Evolutionary conservation across 2,797 vertebrate genomes (phyloP).

Genomic region (Enteromius fasciolatus): DNA sequence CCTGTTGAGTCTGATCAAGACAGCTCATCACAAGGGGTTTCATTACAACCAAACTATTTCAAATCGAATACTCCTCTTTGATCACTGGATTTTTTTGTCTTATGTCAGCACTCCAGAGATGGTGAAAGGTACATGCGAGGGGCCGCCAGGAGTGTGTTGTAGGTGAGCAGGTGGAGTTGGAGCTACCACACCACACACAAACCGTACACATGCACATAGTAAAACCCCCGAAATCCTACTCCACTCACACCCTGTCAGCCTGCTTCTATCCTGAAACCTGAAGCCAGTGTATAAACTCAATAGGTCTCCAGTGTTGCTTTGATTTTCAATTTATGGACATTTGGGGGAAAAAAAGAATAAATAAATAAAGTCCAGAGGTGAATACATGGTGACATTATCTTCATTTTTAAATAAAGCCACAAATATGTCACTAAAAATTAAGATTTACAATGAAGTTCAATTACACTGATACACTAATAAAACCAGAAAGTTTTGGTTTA

Average conservation of each 20-base stretch:
- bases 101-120: constrained; percentile 40
- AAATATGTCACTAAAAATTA: background rate
- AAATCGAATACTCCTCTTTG: constrained; percentile 50
- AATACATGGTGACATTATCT: background rate
- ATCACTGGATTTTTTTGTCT: constrained; percentile 32
- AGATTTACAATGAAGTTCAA: background rate
- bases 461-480: background rate
- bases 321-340: too few species aligned
- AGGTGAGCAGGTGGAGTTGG: constrained; percentile 35
- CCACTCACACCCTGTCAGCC: constrained; percentile 32
- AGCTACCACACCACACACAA: constrained; percentile 5
- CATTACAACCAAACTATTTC: constrained; percentile 44
- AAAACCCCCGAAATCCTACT: constrained; percentile 13
- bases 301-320: background rate
- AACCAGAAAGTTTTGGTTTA: background rate
- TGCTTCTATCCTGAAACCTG: background rate
- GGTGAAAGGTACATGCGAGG: constrained; percentile 33
- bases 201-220: constrained; percentile 4
- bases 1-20: constrained; percentile 46
- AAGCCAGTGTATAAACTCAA: background rate
- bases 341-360: background rate
- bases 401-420: background rate
- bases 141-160: constrained; percentile 16
- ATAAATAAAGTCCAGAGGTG: too few species aligned
- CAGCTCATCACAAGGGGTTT: constrained; percentile 53